A percentile compares a stretch with the other conserved stretches of the same genome.
Evolutionary conservation across 2,888 invertebrate species (phyloP).

Genomic region (Parnassius apollo): DNA sequence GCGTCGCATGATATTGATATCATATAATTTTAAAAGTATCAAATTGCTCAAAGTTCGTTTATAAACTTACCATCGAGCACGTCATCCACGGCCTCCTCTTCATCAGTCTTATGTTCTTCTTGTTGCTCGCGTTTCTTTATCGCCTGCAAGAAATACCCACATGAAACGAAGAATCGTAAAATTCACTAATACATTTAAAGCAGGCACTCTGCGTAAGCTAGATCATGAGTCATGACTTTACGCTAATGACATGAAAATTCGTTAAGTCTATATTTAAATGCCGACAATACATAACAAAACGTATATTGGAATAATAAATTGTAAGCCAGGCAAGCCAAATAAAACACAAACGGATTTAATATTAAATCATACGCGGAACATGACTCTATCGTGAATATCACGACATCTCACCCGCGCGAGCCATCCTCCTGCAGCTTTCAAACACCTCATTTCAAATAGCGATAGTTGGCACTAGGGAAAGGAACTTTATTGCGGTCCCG

Average conservation of each 20-base stretch:
- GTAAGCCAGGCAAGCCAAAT: slow-evolving; percentile 63
- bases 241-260: slow-evolving; percentile 1
- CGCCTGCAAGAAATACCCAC: slow-evolving; percentile 58
- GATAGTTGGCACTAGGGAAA: slow-evolving; percentile 44
- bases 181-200: slow-evolving; percentile 29
- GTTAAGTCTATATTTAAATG: background rate
- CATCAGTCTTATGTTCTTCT: slow-evolving; percentile 70
- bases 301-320: slow-evolving; percentile 37
- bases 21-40: too few species aligned
- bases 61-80: slow-evolving; percentile 65
- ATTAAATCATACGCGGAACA: slow-evolving; percentile 55
- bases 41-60: background rate
- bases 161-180: slow-evolving; percentile 15
- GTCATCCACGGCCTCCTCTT: slow-evolving; percentile 63
- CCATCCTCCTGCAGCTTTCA: slow-evolving; percentile 78
- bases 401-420: slow-evolving; percentile 75
- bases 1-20: too few species aligned
- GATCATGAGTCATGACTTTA: slow-evolving; percentile 14
- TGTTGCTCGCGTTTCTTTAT: slow-evolving; percentile 72
- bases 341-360: slow-evolving; percentile 67
- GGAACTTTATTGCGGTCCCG: slow-evolving; percentile 42
- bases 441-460: slow-evolving; percentile 65
- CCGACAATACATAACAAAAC: background rate
- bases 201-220: slow-evolving; percentile 29
- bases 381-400: slow-evolving; percentile 53